Percentiles rank a stretch among this genome's conserved stretches.
Evolutionary conservation across 2,888 invertebrate genomes (phyloP).

Genomic region (Cataglyphis cursor): DNA sequence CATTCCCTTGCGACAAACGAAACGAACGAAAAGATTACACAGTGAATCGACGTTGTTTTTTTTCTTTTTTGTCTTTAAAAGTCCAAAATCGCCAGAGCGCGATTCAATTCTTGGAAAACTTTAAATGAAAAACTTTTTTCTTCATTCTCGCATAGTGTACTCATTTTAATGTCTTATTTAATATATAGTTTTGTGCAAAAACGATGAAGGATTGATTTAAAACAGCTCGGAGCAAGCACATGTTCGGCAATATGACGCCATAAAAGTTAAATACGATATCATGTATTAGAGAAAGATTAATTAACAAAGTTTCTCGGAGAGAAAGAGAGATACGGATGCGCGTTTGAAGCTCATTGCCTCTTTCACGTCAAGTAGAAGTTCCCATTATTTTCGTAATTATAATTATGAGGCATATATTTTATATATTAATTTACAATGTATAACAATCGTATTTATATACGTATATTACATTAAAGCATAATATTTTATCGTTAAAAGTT

Average conservation of each 20-base stretch:
- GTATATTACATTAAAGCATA: background rate
- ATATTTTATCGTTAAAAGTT: background rate
- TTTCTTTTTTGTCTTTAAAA: background rate
- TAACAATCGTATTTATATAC: background rate
- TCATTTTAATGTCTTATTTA: background rate
- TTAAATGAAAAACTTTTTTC: background rate
- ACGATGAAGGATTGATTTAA: background rate
- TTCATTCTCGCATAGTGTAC: background rate
- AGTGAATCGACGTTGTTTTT: background rate
- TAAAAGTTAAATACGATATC: constrained; percentile 33
- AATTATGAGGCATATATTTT: background rate
- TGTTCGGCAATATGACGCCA: constrained; percentile 38
- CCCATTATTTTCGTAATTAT: constrained; percentile 15
- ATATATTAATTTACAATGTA: background rate
- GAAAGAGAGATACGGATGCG: background rate
- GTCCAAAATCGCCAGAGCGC: background rate
- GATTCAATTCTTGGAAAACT: background rate
- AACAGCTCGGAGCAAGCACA: background rate
- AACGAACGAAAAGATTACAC: background rate
- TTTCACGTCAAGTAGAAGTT: constrained; percentile 27
- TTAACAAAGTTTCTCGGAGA: constrained; percentile 33
- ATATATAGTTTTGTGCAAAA: background rate
- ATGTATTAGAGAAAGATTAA: constrained; percentile 36
- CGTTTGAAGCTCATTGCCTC: constrained; percentile 27
- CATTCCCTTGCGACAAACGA: background rate